Evolutionary conservation across 2,797 vertebrate species (phyloP).

Genomic region (Setipinna tenuifilis): DNA sequence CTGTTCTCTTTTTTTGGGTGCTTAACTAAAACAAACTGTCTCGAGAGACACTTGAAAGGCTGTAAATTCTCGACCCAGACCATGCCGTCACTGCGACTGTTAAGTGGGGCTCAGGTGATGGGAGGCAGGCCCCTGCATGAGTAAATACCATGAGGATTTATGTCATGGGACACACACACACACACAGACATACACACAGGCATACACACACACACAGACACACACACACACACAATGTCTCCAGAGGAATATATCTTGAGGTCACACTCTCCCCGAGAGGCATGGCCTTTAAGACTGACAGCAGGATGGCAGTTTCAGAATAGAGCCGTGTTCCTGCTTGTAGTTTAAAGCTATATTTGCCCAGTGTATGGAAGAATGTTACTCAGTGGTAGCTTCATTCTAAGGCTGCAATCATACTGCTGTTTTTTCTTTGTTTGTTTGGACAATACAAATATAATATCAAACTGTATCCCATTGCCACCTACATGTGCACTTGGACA

Average conservation of each 20-base stretch:
- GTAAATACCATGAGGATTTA: conserved; percentile 23
- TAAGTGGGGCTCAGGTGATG: neutral
- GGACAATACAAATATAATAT: too few relatives aligned
- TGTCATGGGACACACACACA: conserved; percentile 46
- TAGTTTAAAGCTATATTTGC: neutral
- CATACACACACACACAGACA: conserved; percentile 50
- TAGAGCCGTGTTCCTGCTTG: neutral
- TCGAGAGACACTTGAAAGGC: conserved; percentile 19
- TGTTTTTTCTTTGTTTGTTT: too few relatives aligned
- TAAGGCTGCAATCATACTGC: too few relatives aligned
- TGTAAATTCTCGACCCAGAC: conserved; percentile 37
- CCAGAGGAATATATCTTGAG: neutral
- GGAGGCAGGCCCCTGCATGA: conserved; percentile 53
- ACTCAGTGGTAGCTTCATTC: too few relatives aligned
- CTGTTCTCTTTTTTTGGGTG: neutral
- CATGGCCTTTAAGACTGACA: neutral
- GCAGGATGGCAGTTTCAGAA: neutral
- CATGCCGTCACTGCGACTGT: neutral
- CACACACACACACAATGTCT: conserved; percentile 47
- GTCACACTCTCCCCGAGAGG: neutral
- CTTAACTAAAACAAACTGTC: conserved; percentile 9
- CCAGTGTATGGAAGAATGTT: too few relatives aligned
- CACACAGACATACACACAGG: conserved; percentile 46
- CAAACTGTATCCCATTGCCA: too few relatives aligned
- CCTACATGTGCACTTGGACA: too few relatives aligned